Base-by-base conservation (phyloP, 2,888 invertebrate species). In the Conchocele bisecta region DNA sequence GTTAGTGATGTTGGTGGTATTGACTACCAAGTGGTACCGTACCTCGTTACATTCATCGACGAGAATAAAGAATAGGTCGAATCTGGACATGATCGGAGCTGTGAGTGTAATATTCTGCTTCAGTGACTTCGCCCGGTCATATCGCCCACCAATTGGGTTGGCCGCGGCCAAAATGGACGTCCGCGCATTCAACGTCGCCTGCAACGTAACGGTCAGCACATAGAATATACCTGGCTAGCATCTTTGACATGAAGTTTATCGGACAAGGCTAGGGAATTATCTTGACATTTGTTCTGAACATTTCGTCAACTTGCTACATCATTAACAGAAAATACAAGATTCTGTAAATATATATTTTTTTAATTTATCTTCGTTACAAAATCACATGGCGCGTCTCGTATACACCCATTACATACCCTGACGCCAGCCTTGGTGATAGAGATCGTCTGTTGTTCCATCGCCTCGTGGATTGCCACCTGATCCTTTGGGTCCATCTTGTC, bases 371-470 rank as follows among this genome's bases (percentile, higher is more conserved):
- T n/a, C n/a, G n/a, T n/a, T n/a, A n/a, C n/a, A n/a, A n/a, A n/a
- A n/a, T n/a, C n/a, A n/a, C n/a, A n/a, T n/a, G n/a, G n/a, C n/a
- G n/a, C n/a, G n/a, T n/a, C n/a, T n/a, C n/a, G n/a, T n/a, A n/a
- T n/a, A n/a, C n/a, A n/a, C n/a, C n/a, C n/a, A n/a, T n/a, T 6
- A 67, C 85, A 46, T 79, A 91, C 91, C 86, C 91, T 91, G 33
- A 93, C 92, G 17, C 93, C 93, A 66, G 93, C 97, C 93, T 99
- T 99, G 0, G 99, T 98, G 67, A 99, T 94, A 0, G 98, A 98
- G 83, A 99, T 99, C 0, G 99, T 99, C 92, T 99, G 99, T 89
- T 99, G 99, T 93, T 99, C 99, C 99, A 99, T 99, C 3, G 99
- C 99, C 92, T 99, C 99, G 93, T 99, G 99, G 83, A 99, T 99